Percentiles rank a stretch among this genome's conserved stretches.
phyloP scores from a whole-genome alignment of 1,140 invertebrate genomes.

The Acromyrmex heyeri region DNA sequence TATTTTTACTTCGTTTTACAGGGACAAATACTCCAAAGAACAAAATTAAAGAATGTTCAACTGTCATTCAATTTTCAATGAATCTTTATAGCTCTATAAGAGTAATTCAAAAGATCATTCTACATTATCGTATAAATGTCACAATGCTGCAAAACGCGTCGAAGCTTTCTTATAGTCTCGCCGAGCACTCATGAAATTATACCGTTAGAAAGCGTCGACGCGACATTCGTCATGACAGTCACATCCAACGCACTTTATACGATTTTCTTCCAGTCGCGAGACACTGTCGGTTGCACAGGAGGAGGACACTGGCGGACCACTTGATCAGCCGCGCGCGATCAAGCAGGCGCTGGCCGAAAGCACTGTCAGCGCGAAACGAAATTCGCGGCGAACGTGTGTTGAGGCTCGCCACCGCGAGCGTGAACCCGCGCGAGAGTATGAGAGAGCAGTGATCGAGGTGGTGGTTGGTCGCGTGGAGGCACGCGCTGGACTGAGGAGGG shows the following conservation, averaged over 20 bases:
- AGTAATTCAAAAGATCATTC: background rate
- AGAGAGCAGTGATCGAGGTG: slow-evolving; percentile 83
- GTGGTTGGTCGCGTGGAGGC: slow-evolving; percentile 87
- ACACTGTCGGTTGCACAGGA: background rate
- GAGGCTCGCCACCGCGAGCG: slow-evolving; percentile 35
- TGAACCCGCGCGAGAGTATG: slow-evolving; percentile 76
- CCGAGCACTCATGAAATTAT: slow-evolving; percentile 20
- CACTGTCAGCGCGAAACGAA: slow-evolving; percentile 67
- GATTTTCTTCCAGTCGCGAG: slow-evolving; percentile 14
- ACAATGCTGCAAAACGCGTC: background rate
- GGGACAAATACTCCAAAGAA: background rate
- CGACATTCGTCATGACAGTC: background rate
- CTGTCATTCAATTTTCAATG: background rate
- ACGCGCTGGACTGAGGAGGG: slow-evolving; percentile 86
- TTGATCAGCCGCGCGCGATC: slow-evolving; percentile 37
- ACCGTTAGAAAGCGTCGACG: slow-evolving; percentile 35
- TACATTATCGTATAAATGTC: background rate
- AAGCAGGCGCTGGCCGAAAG: slow-evolving; percentile 50
- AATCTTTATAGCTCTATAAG: slow-evolving; percentile 4
- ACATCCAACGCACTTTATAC: slow-evolving; percentile 16
- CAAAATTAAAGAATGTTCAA: slow-evolving; percentile 5
- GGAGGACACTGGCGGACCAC: background rate
- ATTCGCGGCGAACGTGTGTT: slow-evolving; percentile 47
- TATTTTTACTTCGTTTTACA: background rate
- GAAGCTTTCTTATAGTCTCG: slow-evolving; percentile 24